Evolutionary conservation across 2,797 vertebrate genomes (phyloP), one percentile per base, ranked within the genome.

Genomic region (Carcharodon carcharias): DNA sequence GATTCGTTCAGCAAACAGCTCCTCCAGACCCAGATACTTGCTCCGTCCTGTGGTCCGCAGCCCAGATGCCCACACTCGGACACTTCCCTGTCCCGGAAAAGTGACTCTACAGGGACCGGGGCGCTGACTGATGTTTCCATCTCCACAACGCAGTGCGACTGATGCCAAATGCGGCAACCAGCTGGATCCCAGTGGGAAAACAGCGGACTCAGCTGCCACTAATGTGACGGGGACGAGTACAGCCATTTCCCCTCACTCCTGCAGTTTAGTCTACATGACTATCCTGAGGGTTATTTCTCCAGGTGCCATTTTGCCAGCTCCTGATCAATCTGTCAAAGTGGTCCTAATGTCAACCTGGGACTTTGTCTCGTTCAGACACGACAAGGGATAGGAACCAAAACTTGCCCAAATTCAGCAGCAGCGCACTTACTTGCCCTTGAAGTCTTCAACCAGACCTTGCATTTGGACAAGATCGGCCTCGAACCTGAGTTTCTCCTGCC

Each of bases 391-490:
- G 67, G 54, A 35, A 89, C 1, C 14, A 12, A 61, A 16, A 4
- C 31, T 0, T 0, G 56, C 4, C 0, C 11, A 18, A 95, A 31
- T 50, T 9, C 40, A 26, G 28, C 50, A 40, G 28, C 31, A 40
- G 69, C 0, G 16, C 18, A 67, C 96, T 71, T 96, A 98, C 98
- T 98, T 98, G 97, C 98, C 97, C 95, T 98, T 98, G 97, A 97
- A 98, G 97, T 98, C 98, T 96, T 98, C 98, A 97, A 98, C 98
- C 97, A 98, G 97, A 4, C 97, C 97, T 96, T 98, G 98, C 98
- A 98, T 98, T 97, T 98, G 98, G 96, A 98, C 97, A 97, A 98
- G 97, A 96, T 98, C 98, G 35, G 98, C 98, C 0, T 98, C 98
- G 97, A 98, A 97, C 56, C 98, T 98, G 96, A 96, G 97, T 96